A percentile compares a stretch with the other conserved stretches of the same genome.
These are phyloP conservation scores for Lasaia peninsularis DNA, from an alignment of 1,140 invertebrate species.

Conservation along the genomic window DNA sequence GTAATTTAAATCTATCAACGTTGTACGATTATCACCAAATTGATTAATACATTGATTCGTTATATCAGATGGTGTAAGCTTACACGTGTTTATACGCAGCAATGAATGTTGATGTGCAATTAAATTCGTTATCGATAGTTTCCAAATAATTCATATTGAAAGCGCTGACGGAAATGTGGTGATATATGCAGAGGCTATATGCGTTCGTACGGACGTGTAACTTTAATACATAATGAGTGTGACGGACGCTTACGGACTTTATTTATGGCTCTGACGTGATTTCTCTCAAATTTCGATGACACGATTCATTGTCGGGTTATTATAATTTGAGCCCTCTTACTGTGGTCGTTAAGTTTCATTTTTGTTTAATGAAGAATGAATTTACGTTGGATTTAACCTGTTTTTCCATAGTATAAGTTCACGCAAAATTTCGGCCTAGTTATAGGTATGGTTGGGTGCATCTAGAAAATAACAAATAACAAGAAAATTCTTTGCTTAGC, in stretches of 20 bases:
- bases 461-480: no score
- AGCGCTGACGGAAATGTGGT: not conserved
- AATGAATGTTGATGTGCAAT: conserved; percentile 15
- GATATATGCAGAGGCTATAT: conserved; percentile 24
- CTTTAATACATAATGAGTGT: conserved; percentile 33
- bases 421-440: no score
- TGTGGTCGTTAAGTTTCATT: conserved; percentile 3
- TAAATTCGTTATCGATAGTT: not conserved
- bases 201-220: conserved; percentile 23
- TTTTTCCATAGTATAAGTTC: no score
- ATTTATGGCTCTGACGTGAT: conserved; percentile 31
- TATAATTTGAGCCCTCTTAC: conserved; percentile 2
- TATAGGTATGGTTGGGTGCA: no score
- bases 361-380: not conserved
- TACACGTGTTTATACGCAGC: not conserved
- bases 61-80: no score
- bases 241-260: conserved; percentile 30
- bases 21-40: no score
- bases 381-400: not conserved
- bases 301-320: not conserved
- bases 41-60: no score
- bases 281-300: conserved; percentile 28
- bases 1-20: not conserved
- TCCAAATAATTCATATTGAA: conserved; percentile 1
- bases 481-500: no score